Conservation (phyloP, 1,140 invertebrate species). For the Diorhabda carinulata region DNA sequence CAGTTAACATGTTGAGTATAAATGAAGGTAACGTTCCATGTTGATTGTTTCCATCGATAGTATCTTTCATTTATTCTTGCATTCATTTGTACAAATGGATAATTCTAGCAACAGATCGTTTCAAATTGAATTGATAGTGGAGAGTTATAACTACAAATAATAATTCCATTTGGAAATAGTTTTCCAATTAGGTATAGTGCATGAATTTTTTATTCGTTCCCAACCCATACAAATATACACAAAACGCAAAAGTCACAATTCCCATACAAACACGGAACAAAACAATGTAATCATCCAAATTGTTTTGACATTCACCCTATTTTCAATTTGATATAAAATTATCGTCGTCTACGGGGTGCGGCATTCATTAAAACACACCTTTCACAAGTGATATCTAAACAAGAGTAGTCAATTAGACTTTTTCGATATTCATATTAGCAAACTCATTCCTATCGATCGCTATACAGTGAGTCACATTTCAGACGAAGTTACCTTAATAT, state of each 20-base stretch:
- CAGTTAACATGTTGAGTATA: too few species aligned
- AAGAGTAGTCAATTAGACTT: not conserved
- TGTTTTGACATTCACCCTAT: not conserved
- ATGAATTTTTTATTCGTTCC: not conserved
- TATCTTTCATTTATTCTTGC: too few species aligned
- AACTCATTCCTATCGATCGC: not conserved
- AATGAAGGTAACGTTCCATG: too few species aligned
- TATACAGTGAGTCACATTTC: not conserved
- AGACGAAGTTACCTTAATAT: not conserved
- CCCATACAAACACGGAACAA: not conserved
- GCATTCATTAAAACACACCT: not conserved
- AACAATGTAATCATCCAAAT: constrained; percentile 2
- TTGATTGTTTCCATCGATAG: too few species aligned
- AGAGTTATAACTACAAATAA: too few species aligned
- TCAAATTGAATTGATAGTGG: too few species aligned
- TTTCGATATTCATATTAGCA: not conserved
- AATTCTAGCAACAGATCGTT: too few species aligned
- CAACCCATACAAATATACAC: not conserved
- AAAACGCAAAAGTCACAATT: not conserved
- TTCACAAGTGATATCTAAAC: not conserved
- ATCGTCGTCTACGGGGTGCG: not conserved
- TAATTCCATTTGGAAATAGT: not conserved
- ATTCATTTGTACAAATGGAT: too few species aligned
- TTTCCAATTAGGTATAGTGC: not conserved
- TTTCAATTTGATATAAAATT: not conserved